Evolutionary conservation across 2,797 vertebrate species (phyloP).

Genomic region (Cyclura pinguis): DNA sequence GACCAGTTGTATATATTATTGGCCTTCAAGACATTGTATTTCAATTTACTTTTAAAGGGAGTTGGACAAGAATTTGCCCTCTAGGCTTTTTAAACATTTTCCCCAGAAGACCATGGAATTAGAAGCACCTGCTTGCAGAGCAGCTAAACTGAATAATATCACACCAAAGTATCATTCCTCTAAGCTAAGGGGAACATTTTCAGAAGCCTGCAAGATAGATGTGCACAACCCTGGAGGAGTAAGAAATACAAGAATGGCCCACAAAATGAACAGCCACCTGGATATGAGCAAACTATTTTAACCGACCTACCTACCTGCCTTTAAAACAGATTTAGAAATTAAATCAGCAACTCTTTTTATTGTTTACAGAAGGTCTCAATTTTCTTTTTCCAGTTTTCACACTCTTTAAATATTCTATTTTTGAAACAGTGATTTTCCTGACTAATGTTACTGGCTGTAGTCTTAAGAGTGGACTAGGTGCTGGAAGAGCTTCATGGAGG

Average conservation of each 20-base stretch:
- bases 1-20: neutral
- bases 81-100: neutral
- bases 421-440: conserved; percentile 70
- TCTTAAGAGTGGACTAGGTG: conserved; percentile 7
- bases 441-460: conserved; percentile 59
- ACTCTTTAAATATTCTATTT: conserved; percentile 61
- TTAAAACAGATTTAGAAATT: conserved; percentile 48
- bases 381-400: conserved; percentile 36
- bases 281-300: conserved; percentile 42
- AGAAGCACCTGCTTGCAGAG: neutral
- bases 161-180: neutral
- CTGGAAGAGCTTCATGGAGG: conserved; percentile 17
- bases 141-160: neutral
- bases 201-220: neutral
- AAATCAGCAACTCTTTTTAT: conserved; percentile 51
- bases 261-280: neutral
- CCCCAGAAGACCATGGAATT: neutral
- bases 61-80: neutral
- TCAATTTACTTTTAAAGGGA: neutral
- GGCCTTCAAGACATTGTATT: neutral
- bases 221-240: neutral
- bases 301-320: conserved; percentile 33
- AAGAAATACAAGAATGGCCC: neutral
- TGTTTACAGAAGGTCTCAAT: neutral
- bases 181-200: conserved; percentile 25